A percentile compares a stretch with the other conserved stretches of the same genome.
Evolutionary conservation across 1,140 invertebrate genomes (phyloP).

Genomic region (Thaumetopoea pityocampa): DNA sequence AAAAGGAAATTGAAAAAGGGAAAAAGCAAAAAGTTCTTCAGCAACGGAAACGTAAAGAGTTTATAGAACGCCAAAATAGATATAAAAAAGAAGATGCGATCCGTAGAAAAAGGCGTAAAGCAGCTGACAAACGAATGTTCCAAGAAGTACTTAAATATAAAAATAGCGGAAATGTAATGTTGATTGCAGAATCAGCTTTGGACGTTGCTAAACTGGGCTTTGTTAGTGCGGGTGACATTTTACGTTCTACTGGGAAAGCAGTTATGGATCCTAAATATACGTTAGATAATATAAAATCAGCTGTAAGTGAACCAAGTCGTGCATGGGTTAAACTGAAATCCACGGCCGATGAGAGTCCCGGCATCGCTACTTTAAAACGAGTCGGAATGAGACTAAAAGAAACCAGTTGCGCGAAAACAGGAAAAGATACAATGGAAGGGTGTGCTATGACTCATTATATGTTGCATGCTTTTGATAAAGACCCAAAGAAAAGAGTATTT

Average conservation of each 20-base stretch:
- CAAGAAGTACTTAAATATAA: conserved; percentile 2
- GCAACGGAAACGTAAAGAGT: conserved; percentile 18
- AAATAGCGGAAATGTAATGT: conserved; percentile 16
- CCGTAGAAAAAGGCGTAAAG: conserved; percentile 3
- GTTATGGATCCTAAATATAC: conserved; percentile 23
- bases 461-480: conserved; percentile 23
- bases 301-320: conserved; percentile 16
- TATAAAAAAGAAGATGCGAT: conserved; percentile 9
- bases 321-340: conserved; percentile 8
- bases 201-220: conserved; percentile 31
- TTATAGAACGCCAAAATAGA: conserved; percentile 1
- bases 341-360: conserved; percentile 10
- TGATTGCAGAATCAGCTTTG: conserved; percentile 27
- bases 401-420: conserved; percentile 15
- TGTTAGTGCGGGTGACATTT: conserved; percentile 11
- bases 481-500: conserved; percentile 22
- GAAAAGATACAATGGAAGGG: conserved; percentile 21
- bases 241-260: conserved; percentile 17
- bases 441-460: conserved; percentile 26
- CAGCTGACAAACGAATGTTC: neutral
- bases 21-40: conserved; percentile 16
- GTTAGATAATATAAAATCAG: conserved; percentile 10
- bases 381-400: conserved; percentile 16
- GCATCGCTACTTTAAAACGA: conserved; percentile 16
- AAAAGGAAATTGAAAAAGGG: conserved; percentile 12